Conservation (phyloP, 2,797 vertebrate species). For the Crenichthys baileyi region DNA sequence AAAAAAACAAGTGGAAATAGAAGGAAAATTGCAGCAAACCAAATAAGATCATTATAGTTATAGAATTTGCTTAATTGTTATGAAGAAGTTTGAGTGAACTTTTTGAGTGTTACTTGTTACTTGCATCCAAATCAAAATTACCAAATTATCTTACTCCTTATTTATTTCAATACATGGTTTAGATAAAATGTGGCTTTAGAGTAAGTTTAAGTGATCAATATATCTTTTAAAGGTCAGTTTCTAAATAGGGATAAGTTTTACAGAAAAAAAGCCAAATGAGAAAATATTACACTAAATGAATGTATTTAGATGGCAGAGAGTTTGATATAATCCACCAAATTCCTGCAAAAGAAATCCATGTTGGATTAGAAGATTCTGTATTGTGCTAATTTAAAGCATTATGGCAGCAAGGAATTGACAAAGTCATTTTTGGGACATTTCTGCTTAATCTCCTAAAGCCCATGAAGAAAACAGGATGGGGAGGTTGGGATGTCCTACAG, state of each 20-base stretch:
- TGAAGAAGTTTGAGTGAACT: not conserved
- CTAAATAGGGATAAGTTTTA: not conserved
- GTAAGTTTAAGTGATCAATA: not conserved
- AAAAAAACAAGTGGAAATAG: no score
- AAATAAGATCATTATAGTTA: not conserved
- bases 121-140: not conserved
- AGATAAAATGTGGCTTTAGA: not conserved
- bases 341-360: not conserved
- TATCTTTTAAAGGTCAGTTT: not conserved
- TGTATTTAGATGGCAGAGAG: not conserved
- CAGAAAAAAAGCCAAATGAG: not conserved
- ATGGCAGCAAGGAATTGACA: constrained; percentile 11
- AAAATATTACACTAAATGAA: not conserved
- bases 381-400: constrained; percentile 8
- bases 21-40: not conserved
- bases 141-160: not conserved
- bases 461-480: constrained; percentile 16
- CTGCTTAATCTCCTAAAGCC: constrained; percentile 22
- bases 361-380: not conserved
- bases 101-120: not conserved
- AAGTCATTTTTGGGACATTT: constrained; percentile 32
- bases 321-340: not conserved
- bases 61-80: not conserved
- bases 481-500: constrained; percentile 33
- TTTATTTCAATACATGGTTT: no score